Base-by-base conservation (phyloP, 2,888 invertebrate species). In the Heliothis peltigera region DNA sequence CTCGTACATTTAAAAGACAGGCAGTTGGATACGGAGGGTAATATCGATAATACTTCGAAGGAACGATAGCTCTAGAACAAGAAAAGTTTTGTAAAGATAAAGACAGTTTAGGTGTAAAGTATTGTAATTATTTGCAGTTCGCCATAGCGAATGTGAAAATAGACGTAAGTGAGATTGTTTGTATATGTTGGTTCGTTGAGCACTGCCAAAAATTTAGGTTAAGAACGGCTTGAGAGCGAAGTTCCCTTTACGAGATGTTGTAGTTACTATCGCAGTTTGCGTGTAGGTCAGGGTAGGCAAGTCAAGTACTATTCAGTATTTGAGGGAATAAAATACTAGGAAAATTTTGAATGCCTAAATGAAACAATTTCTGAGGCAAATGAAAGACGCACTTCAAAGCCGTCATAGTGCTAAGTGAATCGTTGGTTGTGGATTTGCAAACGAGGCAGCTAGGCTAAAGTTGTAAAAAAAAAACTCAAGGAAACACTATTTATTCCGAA, bases 161-260 rank as follows among this genome's bases (percentile, higher is more conserved):
- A 25, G 47, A 35, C 21, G 39, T 61, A 58, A 64, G 56, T 51
- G 17, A 39, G 68, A 46, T 57, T 78, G 70, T 78, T 64, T 80
- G 79, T 79, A 75, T 70, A 75, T 80, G 54, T 72, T 68, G 77
- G 60, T 71, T 39, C 67, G 65, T 58, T 54, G 61, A 19, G 44
- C 18, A 73, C 80, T 84, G 85, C 85, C 85, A 84, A 84, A 84
- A 72, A 78, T 60, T 12, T 77, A 74, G 61, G 56, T 62, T 65
- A 65, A 57, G 35, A 18, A 19, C 58, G 77, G 65, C 46, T 73
- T 54, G 77, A 49, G 22, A n/a, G n/a, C 15, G 25, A 39, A 28
- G 4, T 18, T 21, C 21, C 35, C 39, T 64, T 17, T 4, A 48
- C 15, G 51, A 43, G 43, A 42, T 8, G 32, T 44, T 49, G 12